Conservation (phyloP, 2,797 vertebrate species). For the Tapirus indicus region DNA sequence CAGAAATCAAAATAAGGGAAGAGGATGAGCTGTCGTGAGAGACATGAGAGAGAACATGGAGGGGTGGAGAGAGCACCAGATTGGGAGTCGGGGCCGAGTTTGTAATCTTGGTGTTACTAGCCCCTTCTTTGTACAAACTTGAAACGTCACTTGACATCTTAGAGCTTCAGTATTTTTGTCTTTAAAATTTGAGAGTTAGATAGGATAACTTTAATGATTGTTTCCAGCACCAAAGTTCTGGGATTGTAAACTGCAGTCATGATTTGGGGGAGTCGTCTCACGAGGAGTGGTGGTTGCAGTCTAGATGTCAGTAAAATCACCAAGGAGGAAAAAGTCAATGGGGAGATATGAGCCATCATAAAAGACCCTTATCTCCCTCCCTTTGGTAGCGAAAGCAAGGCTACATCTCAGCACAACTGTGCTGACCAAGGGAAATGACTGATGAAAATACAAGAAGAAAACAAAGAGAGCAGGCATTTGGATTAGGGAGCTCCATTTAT, state of each 20-base stretch:
- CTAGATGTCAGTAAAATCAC: not conserved
- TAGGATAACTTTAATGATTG: not conserved
- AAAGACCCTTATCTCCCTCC: not conserved
- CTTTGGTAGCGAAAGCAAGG: not conserved
- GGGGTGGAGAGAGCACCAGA: not conserved
- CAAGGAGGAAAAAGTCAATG: not conserved
- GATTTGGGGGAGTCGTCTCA: not conserved
- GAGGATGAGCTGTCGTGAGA: not conserved
- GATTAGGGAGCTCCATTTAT: not conserved
- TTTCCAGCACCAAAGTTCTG: not conserved
- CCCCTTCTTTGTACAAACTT: not conserved
- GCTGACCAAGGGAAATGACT: not conserved
- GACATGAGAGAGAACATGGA: accelerated
- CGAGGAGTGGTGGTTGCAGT: not conserved
- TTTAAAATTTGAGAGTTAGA: not conserved
- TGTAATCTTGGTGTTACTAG: not conserved
- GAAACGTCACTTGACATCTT: not conserved
- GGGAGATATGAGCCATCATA: not conserved
- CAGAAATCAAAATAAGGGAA: not conserved
- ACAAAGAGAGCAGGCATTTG: not conserved
- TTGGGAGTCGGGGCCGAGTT: not conserved
- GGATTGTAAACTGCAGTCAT: not conserved
- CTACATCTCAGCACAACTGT: not conserved
- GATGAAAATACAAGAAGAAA: not conserved
- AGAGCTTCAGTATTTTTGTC: not conserved